These are phyloP conservation scores for Anhinga anhinga DNA, from an alignment of 2,113 vertebrate species.

Conservation along the genomic window DNA sequence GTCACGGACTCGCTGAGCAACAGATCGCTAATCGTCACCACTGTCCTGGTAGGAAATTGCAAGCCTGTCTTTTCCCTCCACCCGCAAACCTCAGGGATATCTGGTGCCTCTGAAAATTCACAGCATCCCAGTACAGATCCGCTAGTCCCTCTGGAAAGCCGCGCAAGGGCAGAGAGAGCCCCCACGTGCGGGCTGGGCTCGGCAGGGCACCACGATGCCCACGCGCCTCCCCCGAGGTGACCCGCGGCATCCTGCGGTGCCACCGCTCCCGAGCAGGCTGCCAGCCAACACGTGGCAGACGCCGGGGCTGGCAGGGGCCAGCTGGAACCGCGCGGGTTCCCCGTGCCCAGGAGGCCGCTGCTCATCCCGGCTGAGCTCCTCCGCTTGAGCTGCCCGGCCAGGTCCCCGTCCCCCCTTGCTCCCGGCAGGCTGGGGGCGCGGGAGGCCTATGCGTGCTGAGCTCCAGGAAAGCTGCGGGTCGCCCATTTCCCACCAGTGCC, in stretches of 20 bases:
- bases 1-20: conserved; percentile 97
- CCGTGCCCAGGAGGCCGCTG: background rate
- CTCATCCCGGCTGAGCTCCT: accelerated
- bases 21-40: conserved; percentile 93
- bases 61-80: background rate
- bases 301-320: accelerated
- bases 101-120: background rate
- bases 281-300: background rate
- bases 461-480: background rate
- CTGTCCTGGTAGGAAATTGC: conserved; percentile 87
- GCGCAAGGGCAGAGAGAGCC: background rate
- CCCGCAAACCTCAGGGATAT: accelerated
- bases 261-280: background rate
- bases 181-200: accelerated
- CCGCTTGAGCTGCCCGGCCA: background rate
- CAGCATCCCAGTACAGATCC: background rate
- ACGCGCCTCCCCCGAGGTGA: background rate
- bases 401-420: background rate
- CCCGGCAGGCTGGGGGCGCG: accelerated
- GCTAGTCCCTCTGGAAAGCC: background rate
- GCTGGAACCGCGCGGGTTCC: accelerated
- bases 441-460: background rate
- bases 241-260: accelerated
- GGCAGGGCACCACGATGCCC: background rate
- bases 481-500: background rate